Conservation (phyloP, 2,797 vertebrate genomes). For the Sebastes taczanowskii region DNA sequence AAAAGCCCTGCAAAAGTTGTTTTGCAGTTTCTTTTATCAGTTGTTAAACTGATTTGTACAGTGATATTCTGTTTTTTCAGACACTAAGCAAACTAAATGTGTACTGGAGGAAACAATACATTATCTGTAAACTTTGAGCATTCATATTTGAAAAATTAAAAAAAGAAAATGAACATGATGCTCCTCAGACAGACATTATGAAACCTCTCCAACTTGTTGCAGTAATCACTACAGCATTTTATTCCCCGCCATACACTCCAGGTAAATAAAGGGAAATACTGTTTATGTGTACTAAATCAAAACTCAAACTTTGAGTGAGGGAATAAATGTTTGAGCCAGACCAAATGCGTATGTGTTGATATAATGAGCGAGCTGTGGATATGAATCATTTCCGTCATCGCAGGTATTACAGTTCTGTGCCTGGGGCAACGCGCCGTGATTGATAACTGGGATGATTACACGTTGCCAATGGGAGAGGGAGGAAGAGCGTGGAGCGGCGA, state of each 20-base stretch:
- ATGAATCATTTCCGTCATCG: slow-evolving; percentile 64
- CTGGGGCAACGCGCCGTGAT: slow-evolving; percentile 53
- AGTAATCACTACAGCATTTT: not conserved
- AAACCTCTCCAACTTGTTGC: not conserved
- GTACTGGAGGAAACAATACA: not conserved
- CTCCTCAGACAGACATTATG: not conserved
- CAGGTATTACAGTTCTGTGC: slow-evolving; percentile 62
- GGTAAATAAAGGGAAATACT: slow-evolving; percentile 1
- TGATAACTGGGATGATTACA: slow-evolving; percentile 72
- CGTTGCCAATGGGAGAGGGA: slow-evolving; percentile 58
- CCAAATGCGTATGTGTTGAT: slow-evolving; percentile 39
- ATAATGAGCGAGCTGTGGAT: slow-evolving; percentile 56
- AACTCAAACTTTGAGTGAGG: slow-evolving; percentile 22
- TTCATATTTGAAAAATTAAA: slow-evolving; percentile 13
- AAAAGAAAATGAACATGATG: not conserved
- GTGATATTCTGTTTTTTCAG: slow-evolving; percentile 1
- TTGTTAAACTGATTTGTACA: not conserved
- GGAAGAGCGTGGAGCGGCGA: slow-evolving; percentile 33
- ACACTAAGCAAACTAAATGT: not conserved
- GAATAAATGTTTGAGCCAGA: slow-evolving; percentile 28
- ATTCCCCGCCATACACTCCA: not conserved
- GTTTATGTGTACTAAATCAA: slow-evolving; percentile 28
- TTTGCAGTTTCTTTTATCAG: not conserved
- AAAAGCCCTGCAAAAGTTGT: not conserved
- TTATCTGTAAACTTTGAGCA: not conserved